phyloP scores from a whole-genome alignment of 37 sponge, comb jelly and placozoan species.

The Lycopodina hypogea region DNA sequence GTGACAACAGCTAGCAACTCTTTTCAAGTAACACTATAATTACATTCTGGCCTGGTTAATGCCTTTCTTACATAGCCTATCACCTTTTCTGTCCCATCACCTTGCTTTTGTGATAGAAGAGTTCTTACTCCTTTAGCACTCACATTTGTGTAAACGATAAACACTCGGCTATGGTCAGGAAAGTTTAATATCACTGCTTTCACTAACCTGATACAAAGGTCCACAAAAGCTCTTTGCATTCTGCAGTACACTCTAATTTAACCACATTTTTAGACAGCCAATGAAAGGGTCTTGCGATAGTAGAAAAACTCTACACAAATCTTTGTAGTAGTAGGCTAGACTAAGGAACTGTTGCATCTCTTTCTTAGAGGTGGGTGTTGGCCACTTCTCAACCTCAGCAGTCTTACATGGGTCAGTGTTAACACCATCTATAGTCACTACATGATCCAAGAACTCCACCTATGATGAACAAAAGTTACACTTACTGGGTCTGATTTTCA shows the following conservation, averaged over 20 bases:
- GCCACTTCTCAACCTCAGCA: too few relatives aligned
- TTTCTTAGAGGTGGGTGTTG: too few relatives aligned
- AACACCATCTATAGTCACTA: slow-evolving; percentile 32
- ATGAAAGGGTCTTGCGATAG: slow-evolving; percentile 10
- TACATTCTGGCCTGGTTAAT: slow-evolving; percentile 24
- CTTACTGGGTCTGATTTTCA: slow-evolving; percentile 41
- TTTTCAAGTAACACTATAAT: slow-evolving; percentile 22
- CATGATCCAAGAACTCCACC: too few relatives aligned
- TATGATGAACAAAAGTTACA: too few relatives aligned
- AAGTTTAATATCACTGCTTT: slow-evolving; percentile 29
- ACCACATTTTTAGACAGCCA: not conserved
- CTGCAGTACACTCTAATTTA: slow-evolving; percentile 16
- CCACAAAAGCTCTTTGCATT: slow-evolving; percentile 28
- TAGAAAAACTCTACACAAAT: slow-evolving; percentile 1
- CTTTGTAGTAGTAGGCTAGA: slow-evolving; percentile 17
- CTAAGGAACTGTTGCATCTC: too few relatives aligned
- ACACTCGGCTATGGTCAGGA: too few relatives aligned
- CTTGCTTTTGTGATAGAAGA: slow-evolving; percentile 33
- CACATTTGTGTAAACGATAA: slow-evolving; percentile 48
- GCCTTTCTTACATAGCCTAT: slow-evolving; percentile 25
- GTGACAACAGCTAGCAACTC: too few relatives aligned
- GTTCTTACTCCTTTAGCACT: slow-evolving; percentile 42
- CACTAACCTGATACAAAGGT: slow-evolving; percentile 12
- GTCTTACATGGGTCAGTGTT: not conserved
- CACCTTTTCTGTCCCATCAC: slow-evolving; percentile 29